Evolutionary conservation across 2,113 vertebrate species (phyloP), one percentile per base, ranked within the genome.

Genomic region (Leptosomus discolor): DNA sequence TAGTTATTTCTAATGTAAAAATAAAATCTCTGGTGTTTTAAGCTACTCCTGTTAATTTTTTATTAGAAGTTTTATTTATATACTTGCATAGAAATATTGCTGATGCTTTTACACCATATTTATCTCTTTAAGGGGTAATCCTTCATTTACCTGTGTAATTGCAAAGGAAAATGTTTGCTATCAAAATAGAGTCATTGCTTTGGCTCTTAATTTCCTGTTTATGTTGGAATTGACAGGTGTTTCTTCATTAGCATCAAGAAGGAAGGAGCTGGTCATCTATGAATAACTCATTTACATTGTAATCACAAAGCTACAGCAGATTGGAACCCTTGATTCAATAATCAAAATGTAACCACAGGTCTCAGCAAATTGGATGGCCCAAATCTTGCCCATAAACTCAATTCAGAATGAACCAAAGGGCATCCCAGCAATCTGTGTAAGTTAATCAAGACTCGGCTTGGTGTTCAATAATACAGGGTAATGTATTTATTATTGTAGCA

Each of bases 211-310:
- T 94, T 94, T 92, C 54, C 68, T 96, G n/a, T 53, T 92, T 92
- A 57, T 78, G 30, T 88, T 94, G 64, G 56, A 89, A 86, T 78
- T 92, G 73, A 89, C 74, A 77, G 76, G 84, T 89, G 34, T 96
- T 92, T 91, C 34, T 64, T 90, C 74, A 88, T 92, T 94, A 94
- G 29, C 53, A 83, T 84, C 64, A 70, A 77, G 63, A 90, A 95
- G 82, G 63, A 89, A 97, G 58, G 54, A 84, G 32, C 26, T 73
- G n/a, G 43, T 80, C 68, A 65, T 50, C 37, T 89, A 22, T 61
- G 46, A 89, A 63, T 84, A 86, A 76, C 64, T 51, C 27, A 58
- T 91, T 91, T 74, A 34, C 32, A 46, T 17, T 63, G 68, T 50
- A 94, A 84, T 83, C 76, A 86, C 41, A 92, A 69, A 74, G 64